phyloP scores from a whole-genome alignment of 2,113 vertebrate genomes.

The Psittacara wagleri region DNA sequence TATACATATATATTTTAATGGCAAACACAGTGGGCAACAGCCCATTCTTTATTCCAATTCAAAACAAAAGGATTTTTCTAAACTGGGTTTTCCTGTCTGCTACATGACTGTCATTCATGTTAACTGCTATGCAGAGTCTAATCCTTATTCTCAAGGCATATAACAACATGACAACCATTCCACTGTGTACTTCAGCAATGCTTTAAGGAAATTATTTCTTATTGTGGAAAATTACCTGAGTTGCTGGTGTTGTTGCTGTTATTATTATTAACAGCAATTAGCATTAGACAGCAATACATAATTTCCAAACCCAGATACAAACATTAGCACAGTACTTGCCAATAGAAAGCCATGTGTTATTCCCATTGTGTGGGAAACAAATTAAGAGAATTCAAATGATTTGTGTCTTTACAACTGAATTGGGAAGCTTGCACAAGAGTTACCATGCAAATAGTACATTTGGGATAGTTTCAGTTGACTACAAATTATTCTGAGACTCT shows the following conservation, averaged over 20 bases:
- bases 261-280: slow-evolving; percentile 13
- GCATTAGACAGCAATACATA: background rate
- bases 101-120: accelerated
- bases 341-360: background rate
- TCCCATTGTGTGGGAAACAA: background rate
- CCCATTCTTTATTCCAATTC: background rate
- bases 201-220: background rate
- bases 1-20: background rate
- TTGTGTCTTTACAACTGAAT: slow-evolving; percentile 14
- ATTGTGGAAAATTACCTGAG: background rate
- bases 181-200: background rate
- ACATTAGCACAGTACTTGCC: background rate
- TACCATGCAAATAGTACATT: background rate
- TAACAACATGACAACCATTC: background rate
- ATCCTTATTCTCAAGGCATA: background rate
- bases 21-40: background rate
- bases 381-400: background rate
- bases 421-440: background rate
- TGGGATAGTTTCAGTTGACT: background rate
- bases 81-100: background rate
- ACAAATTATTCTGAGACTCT: slow-evolving; percentile 12
- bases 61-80: background rate
- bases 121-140: background rate
- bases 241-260: background rate
- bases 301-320: slow-evolving; percentile 14